These are phyloP conservation scores for Hetaerina titia DNA, from an alignment of 2,888 invertebrate species.

Conservation along the genomic window DNA sequence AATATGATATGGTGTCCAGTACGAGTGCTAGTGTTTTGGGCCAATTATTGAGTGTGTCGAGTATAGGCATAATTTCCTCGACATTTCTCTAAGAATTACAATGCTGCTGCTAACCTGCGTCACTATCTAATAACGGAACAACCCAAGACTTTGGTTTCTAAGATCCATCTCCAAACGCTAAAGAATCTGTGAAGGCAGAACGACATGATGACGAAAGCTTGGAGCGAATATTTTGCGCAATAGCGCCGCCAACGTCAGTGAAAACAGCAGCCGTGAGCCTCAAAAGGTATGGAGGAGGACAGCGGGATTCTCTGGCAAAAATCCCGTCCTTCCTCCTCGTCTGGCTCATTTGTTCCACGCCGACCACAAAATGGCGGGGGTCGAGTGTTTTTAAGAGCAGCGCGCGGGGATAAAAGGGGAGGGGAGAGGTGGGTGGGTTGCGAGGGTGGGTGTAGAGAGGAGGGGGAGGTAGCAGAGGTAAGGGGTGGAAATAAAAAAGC, in stretches of 20 bases:
- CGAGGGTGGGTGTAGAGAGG: slow-evolving; percentile 19
- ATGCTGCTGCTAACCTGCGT: no score
- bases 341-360: slow-evolving; percentile 75
- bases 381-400: slow-evolving; percentile 13
- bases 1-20: no score
- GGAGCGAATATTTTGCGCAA: background rate
- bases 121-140: background rate
- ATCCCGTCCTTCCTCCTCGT: slow-evolving; percentile 75
- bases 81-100: no score
- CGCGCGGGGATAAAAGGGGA: slow-evolving; percentile 25
- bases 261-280: background rate
- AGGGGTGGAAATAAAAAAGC: slow-evolving; percentile 73
- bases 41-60: no score
- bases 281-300: background rate
- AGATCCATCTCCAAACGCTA: background rate
- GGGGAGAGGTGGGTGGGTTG: slow-evolving; percentile 71
- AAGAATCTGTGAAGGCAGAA: background rate
- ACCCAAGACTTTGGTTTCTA: background rate
- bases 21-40: no score
- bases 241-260: background rate
- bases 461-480: slow-evolving; percentile 72
- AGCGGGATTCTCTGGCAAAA: background rate
- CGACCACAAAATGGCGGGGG: slow-evolving; percentile 70
- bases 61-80: no score
- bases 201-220: background rate